A percentile compares a stretch with the other conserved stretches of the same genome.
Conservation (phyloP, 2,888 invertebrate genomes). For the Salpingus planirostris region DNA sequence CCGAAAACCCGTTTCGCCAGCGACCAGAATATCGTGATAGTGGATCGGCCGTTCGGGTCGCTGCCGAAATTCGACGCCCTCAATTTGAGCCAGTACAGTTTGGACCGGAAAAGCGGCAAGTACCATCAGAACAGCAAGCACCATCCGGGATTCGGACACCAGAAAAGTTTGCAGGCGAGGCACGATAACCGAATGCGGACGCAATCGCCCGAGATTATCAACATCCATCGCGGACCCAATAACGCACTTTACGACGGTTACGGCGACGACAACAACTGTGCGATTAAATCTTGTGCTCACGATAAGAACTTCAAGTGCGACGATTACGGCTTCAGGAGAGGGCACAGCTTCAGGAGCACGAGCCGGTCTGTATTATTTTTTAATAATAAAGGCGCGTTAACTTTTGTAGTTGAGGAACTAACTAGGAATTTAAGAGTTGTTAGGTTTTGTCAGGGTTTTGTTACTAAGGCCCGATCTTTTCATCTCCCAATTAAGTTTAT, state of each 20-base stretch:
- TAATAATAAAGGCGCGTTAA: too few species aligned
- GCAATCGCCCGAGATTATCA: conserved; percentile 39
- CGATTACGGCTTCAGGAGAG: conserved; percentile 35
- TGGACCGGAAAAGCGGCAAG: conserved; percentile 38
- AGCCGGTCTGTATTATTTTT: conserved; percentile 21
- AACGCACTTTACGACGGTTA: conserved; percentile 31
- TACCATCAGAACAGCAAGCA: conserved; percentile 25
- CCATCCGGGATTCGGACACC: conserved; percentile 2
- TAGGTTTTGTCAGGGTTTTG: too few species aligned
- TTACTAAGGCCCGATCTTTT: too few species aligned
- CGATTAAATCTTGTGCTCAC: conserved; percentile 29
- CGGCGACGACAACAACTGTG: conserved; percentile 30
- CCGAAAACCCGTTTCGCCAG: conserved; percentile 27
- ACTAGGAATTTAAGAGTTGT: too few species aligned
- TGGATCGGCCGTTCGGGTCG: conserved; percentile 30
- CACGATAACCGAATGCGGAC: conserved; percentile 18
- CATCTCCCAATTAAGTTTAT: too few species aligned
- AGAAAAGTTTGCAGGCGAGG: not conserved
- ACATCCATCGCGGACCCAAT: conserved; percentile 35
- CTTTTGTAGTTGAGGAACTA: too few species aligned
- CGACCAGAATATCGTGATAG: conserved; percentile 30
- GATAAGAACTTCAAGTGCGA: conserved; percentile 34
- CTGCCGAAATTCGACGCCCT: conserved; percentile 32
- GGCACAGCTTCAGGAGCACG: conserved; percentile 26
- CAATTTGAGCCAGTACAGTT: conserved; percentile 40